Conservation (phyloP, 2,888 invertebrate genomes). For the Callyntrura sp. region DNA sequence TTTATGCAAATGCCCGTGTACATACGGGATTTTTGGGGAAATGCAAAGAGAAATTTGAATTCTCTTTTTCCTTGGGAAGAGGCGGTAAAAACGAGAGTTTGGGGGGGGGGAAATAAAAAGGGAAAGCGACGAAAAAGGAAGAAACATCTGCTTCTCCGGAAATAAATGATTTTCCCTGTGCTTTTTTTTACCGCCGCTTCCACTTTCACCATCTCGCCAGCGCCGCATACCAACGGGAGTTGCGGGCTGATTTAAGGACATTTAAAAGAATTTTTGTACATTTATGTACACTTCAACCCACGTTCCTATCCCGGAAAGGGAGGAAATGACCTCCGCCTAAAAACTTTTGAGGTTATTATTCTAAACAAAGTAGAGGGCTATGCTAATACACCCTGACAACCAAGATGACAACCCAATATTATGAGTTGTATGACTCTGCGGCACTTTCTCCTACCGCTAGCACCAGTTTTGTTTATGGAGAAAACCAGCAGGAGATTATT, state of each 20-base stretch:
- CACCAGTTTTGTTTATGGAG: background rate
- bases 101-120: constrained; percentile 51
- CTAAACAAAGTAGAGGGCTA: background rate
- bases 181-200: background rate
- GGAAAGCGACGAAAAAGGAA: constrained; percentile 52
- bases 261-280: constrained; percentile 41
- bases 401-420: constrained; percentile 8
- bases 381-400: no score
- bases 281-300: constrained; percentile 24
- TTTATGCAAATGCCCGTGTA: constrained; percentile 62
- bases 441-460: background rate
- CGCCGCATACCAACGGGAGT: constrained; percentile 43
- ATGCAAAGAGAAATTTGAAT: constrained; percentile 1
- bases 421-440: constrained; percentile 10
- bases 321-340: background rate
- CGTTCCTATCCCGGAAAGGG: background rate
- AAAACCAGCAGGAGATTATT: background rate
- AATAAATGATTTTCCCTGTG: constrained; percentile 69
- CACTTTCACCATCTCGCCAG: constrained; percentile 6
- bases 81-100: constrained; percentile 26
- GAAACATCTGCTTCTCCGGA: constrained; percentile 65
- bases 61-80: background rate
- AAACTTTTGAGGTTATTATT: background rate
- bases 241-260: background rate
- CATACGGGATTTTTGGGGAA: background rate